Percentiles rank a stretch among this genome's conserved stretches.
phyloP scores from a whole-genome alignment of 2,797 vertebrate species.

The Coreius guichenoti region DNA sequence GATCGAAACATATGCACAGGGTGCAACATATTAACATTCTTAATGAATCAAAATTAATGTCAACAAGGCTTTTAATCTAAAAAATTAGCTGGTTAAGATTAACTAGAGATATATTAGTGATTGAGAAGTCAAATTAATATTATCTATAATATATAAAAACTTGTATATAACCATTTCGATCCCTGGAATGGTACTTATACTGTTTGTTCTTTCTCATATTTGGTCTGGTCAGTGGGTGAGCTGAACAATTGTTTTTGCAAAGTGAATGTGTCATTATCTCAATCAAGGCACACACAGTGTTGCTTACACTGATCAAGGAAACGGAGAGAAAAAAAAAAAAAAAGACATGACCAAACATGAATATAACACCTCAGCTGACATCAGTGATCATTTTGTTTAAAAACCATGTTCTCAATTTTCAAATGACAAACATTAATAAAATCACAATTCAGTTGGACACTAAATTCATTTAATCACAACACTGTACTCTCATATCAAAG shows the following conservation, averaged over 20 bases:
- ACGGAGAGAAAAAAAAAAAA: conserved; percentile 28
- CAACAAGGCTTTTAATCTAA: neutral
- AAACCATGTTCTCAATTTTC: neutral
- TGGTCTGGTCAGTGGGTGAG: conserved; percentile 29
- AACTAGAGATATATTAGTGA: neutral
- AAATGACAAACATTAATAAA: conserved; percentile 76
- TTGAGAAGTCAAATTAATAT: neutral
- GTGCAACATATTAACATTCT: conserved; percentile 4
- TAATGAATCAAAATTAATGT: neutral
- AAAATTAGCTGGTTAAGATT: neutral
- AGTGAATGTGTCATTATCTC: conserved; percentile 51
- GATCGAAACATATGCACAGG: conserved; percentile 74
- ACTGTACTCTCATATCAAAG: conserved; percentile 37
- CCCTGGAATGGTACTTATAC: conserved; percentile 62
- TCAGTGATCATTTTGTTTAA: conserved; percentile 19
- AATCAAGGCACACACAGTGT: conserved; percentile 82
- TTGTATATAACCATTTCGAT: conserved; percentile 60
- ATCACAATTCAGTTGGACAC: conserved; percentile 46
- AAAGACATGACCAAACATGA: conserved; percentile 6
- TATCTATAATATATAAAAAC: conserved; percentile 32
- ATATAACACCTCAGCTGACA: conserved; percentile 67
- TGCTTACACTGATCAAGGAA: conserved; percentile 78
- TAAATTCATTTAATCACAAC: conserved; percentile 21
- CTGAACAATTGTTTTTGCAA: conserved; percentile 54
- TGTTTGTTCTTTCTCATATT: conserved; percentile 49